A percentile compares a stretch with the other conserved stretches of the same genome.
Conservation (phyloP, 2,888 invertebrate species). For the Endomychus coccineus region DNA sequence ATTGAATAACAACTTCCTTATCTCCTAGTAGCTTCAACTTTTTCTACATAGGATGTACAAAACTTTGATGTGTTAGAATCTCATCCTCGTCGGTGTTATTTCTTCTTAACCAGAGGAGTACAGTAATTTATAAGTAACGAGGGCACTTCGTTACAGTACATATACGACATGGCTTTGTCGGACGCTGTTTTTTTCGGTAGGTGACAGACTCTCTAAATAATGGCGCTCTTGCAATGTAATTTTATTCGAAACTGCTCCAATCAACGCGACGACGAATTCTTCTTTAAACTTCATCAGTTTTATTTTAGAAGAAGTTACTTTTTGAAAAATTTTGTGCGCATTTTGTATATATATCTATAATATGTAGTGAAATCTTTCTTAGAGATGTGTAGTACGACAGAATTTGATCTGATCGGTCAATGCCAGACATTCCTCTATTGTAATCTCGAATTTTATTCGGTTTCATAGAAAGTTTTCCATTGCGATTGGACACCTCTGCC, state of each 20-base stretch:
- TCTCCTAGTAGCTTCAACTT: too few relatives aligned
- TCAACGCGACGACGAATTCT: conserved; percentile 21
- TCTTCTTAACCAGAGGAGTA: too few relatives aligned
- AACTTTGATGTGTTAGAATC: too few relatives aligned
- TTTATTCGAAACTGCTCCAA: conserved; percentile 21
- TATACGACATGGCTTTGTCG: conserved; percentile 19
- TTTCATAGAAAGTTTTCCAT: conserved; percentile 24
- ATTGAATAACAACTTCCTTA: too few relatives aligned
- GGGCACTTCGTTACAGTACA: too few relatives aligned
- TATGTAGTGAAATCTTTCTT: conserved; percentile 16
- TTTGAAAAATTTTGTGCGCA: conserved; percentile 24
- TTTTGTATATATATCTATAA: conserved; percentile 17
- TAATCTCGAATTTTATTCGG: conserved; percentile 25
- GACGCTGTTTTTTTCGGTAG: conserved; percentile 22
- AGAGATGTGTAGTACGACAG: conserved; percentile 22
- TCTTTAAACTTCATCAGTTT: conserved; percentile 25
- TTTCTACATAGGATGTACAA: too few relatives aligned
- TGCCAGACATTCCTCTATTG: conserved; percentile 24
- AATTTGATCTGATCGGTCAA: conserved; percentile 26
- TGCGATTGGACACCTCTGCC: conserved; percentile 22
- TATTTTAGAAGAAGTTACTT: conserved; percentile 23
- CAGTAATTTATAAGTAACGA: too few relatives aligned
- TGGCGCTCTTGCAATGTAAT: conserved; percentile 19
- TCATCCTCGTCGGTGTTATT: too few relatives aligned
- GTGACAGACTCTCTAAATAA: conserved; percentile 22